Base-by-base conservation (phyloP, 2,888 invertebrate species). In the Marasmarcha lunaedactyla region DNA sequence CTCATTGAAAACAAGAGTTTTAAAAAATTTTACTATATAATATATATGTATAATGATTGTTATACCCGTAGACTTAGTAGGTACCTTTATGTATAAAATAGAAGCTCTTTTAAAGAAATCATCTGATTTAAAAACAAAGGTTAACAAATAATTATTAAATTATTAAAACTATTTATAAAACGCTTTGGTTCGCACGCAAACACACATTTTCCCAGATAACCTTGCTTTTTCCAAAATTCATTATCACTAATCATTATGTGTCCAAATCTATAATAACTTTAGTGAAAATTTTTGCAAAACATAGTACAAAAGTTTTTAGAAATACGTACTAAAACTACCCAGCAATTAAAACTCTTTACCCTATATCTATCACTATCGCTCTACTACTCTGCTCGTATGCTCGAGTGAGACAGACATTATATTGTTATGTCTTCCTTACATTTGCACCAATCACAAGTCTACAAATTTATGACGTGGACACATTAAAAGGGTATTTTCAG, bases 271-370 rank as follows among this genome's bases (percentile, higher is more conserved):
- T 73, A 66, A 50, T 51, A 47, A 36, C 63, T 71, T 73, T 71
- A 78, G 81, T 83, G 81, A 81, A 81, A 79, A 79, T 79, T 81
- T 30, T 83, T 64, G 83, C 83, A 81, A 83, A 83, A 83, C 81
- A 81, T 79, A 81, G 81, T 83, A 83, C 70, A 83, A 81, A 81
- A 81, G 65, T 77, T 81, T 77, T 77, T 38, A 79, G 77, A 78
- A 79, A 81, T 79, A 76, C 59, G 74, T 72, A 77, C 73, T 61
- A 68, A 70, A 53, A 58, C 81, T 83, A 81, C 78, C 68, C 81
- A 79, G 79, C 79, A 68, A 78, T 67, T 63, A 70, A 77, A 71
- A 63, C 55, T 46, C 56, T 64, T 27, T 71, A 71, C 72, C 74
- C 77, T 78, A 77, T 70, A 59, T 46, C 81, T 83, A 81, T 72